phyloP scores from a whole-genome alignment of 2,113 vertebrate genomes.

The Scophthalmus maximus region DNA sequence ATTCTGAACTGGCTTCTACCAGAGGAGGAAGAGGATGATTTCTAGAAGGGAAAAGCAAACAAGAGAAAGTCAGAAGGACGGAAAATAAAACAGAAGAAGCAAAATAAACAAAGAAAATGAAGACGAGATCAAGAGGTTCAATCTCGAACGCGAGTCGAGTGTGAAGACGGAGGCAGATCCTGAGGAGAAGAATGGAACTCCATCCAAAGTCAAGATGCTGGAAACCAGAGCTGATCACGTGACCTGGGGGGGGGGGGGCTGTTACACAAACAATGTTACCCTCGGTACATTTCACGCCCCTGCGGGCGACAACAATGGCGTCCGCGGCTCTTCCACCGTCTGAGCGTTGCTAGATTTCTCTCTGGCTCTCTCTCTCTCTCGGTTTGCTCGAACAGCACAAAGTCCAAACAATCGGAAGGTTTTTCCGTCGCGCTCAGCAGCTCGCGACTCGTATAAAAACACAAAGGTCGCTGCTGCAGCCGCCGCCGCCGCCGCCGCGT shows the following conservation, averaged over 20 bases:
- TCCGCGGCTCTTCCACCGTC: constrained; percentile 71
- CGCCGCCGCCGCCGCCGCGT: no score
- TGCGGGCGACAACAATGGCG: constrained; percentile 72
- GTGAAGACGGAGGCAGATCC: background rate
- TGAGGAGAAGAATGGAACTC: background rate
- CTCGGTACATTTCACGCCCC: constrained; percentile 72
- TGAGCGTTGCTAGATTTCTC: constrained; percentile 82
- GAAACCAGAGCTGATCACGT: no score
- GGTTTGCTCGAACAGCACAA: constrained; percentile 71
- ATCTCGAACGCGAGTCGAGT: no score
- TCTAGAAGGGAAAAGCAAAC: background rate
- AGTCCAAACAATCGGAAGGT: constrained; percentile 56
- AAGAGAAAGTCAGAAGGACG: background rate
- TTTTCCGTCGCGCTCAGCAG: constrained; percentile 67
- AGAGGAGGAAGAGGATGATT: background rate
- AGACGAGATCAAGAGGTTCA: background rate
- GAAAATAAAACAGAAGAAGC: no score
- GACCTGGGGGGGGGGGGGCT: background rate
- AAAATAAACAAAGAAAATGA: no score
- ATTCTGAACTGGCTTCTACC: no score
- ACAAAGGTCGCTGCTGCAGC: constrained; percentile 32
- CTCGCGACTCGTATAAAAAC: constrained; percentile 46
- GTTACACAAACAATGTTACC: constrained; percentile 65
- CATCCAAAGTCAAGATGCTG: no score
- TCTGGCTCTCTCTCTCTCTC: constrained; percentile 69